Percentiles rank a stretch among this genome's conserved stretches.
Conservation (phyloP, 2,797 vertebrate species). For the Ammospiza maritima region DNA sequence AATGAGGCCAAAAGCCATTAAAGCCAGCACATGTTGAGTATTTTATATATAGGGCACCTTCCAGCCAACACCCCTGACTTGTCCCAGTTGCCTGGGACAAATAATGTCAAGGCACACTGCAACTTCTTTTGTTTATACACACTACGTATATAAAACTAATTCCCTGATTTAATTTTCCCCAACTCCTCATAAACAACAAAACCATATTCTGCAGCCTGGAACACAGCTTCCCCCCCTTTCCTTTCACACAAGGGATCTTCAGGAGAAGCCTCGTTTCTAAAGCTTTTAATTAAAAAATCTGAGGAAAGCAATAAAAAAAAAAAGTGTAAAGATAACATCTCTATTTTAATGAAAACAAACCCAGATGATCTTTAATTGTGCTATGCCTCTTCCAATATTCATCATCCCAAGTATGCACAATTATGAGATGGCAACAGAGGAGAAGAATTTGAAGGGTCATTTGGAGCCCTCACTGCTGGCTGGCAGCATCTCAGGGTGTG, state of each 20-base stretch:
- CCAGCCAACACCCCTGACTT: constrained; percentile 19
- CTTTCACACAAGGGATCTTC: constrained; percentile 41
- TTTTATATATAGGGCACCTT: constrained; percentile 2
- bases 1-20: neutral
- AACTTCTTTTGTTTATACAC: constrained; percentile 73
- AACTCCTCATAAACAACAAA: constrained; percentile 46
- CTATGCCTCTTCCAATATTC: neutral
- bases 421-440: neutral
- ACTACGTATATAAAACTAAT: constrained; percentile 63
- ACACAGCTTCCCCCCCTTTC: constrained; percentile 18
- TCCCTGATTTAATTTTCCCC: constrained; percentile 65
- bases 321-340: constrained; percentile 20
- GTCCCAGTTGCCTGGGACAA: neutral
- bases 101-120: neutral
- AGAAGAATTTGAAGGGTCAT: neutral
- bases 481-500: neutral
- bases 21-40: fast-evolving
- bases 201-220: constrained; percentile 51
- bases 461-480: neutral
- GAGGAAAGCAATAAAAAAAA: constrained; percentile 5
- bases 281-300: constrained; percentile 69
- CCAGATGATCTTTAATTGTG: neutral
- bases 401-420: neutral
- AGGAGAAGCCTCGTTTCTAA: constrained; percentile 38
- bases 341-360: constrained; percentile 32